phyloP scores from a whole-genome alignment of 2,888 invertebrate species.

The Brenthis hecate region DNA sequence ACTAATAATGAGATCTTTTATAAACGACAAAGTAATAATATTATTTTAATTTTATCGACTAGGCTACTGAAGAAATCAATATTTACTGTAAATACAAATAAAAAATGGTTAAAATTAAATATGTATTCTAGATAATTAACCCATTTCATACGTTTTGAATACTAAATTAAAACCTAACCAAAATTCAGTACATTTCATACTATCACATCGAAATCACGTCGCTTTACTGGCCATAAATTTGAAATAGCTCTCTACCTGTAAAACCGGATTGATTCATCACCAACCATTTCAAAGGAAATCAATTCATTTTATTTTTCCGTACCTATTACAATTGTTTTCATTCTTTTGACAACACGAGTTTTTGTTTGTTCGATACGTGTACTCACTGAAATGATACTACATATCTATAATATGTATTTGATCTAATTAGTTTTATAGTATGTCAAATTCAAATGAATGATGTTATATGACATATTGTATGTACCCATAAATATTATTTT shows the following conservation, averaged over 20 bases:
- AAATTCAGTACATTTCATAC: background rate
- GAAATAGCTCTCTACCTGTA: conserved; percentile 33
- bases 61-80: too few species aligned
- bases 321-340: conserved; percentile 21
- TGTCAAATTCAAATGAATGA: too few species aligned
- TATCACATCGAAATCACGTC: conserved; percentile 29
- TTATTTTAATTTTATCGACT: too few species aligned
- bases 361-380: background rate
- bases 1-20: too few species aligned
- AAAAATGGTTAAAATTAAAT: too few species aligned
- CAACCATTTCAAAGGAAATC: conserved; percentile 33
- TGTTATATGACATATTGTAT: too few species aligned
- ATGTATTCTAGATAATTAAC: background rate
- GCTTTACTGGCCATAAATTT: conserved; percentile 34
- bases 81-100: too few species aligned
- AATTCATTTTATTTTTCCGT: conserved; percentile 32
- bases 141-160: background rate
- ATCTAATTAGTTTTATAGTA: too few species aligned
- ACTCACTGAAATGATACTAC: background rate
- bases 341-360: background rate
- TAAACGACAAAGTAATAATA: too few species aligned
- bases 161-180: background rate
- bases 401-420: too few species aligned
- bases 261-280: conserved; percentile 38
- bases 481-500: too few species aligned